Percentiles rank a stretch among this genome's conserved stretches.
Evolutionary conservation across 2,113 vertebrate species (phyloP).

Genomic region (Galbula dea): DNA sequence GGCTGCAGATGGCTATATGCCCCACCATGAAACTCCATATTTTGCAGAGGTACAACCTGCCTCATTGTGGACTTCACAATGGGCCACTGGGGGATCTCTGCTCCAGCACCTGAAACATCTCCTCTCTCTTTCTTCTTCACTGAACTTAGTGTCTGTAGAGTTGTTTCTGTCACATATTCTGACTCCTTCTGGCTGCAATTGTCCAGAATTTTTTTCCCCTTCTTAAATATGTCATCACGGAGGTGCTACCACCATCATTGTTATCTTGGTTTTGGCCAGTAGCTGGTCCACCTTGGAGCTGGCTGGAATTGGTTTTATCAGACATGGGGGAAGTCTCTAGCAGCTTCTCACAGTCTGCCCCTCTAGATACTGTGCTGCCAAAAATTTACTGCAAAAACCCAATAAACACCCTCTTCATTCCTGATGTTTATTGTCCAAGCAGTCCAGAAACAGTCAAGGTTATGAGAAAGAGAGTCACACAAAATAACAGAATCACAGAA

Average conservation of each 20-base stretch:
- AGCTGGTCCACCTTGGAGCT: accelerated
- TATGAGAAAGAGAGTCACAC: too few relatives aligned
- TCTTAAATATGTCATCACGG: background rate
- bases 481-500: too few relatives aligned
- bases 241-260: background rate
- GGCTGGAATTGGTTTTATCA: accelerated
- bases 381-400: background rate
- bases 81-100: background rate
- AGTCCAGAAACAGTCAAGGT: background rate
- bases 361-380: accelerated
- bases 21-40: too few relatives aligned
- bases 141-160: background rate
- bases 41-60: too few relatives aligned
- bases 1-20: background rate
- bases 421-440: background rate
- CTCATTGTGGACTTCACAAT: too few relatives aligned
- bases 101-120: accelerated
- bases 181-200: background rate
- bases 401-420: background rate
- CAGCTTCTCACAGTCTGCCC: background rate
- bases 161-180: background rate
- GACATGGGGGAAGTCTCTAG: background rate
- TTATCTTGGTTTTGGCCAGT: background rate
- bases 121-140: background rate
- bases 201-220: background rate